Conservation (phyloP, 2,888 invertebrate species). For the Drosophila siamana region DNA sequence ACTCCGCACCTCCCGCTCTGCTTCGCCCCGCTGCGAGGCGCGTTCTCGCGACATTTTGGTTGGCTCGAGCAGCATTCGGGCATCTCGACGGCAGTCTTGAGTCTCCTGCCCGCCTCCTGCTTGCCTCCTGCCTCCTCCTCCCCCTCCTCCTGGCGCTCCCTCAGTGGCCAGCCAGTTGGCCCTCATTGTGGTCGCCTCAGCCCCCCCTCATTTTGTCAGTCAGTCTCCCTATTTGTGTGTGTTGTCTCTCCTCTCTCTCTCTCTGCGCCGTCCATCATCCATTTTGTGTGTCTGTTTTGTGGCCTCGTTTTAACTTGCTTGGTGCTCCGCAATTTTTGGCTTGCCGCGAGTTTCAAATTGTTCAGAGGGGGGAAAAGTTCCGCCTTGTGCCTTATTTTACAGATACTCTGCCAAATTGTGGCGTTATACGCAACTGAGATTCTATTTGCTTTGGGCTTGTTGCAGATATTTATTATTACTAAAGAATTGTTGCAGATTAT, state of each 20-base stretch:
- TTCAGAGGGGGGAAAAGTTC: background rate
- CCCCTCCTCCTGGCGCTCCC: no score
- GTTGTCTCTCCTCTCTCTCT: background rate
- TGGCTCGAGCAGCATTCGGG: constrained; percentile 58
- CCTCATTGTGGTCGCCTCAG: constrained; percentile 56
- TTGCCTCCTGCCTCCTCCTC: background rate
- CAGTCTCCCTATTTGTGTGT: background rate
- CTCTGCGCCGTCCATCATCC: background rate
- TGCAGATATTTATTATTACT: no score
- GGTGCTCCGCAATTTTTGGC: constrained; percentile 79
- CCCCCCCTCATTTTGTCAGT: background rate
- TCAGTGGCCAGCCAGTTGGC: constrained; percentile 17
- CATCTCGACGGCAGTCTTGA: constrained; percentile 33
- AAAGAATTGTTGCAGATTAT: no score
- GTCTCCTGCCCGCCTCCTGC: background rate
- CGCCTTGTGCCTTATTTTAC: background rate
- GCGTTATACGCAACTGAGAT: no score
- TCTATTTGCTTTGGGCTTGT: no score
- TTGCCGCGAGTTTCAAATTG: constrained; percentile 66
- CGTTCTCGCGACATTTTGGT: constrained; percentile 79
- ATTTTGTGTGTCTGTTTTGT: constrained; percentile 46
- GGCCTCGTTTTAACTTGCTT: constrained; percentile 75
- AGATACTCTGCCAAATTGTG: background rate
- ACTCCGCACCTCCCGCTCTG: constrained; percentile 21
- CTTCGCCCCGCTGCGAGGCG: constrained; percentile 61